phyloP scores from a whole-genome alignment of 2,113 vertebrate species.

The Neogobius melanostomus region DNA sequence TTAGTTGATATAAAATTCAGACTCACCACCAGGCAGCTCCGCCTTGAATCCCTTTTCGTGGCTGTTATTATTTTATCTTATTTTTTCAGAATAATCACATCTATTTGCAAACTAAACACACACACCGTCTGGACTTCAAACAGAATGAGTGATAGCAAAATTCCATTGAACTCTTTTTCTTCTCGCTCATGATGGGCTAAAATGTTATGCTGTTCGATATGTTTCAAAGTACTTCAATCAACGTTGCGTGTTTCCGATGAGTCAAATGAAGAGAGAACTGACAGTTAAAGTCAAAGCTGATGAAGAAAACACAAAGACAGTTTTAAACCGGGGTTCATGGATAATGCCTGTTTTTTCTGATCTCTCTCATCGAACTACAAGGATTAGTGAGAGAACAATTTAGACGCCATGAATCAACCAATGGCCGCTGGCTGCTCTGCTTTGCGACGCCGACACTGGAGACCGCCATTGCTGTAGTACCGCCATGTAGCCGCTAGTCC shows the following conservation, averaged over 20 bases:
- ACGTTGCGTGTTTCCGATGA: constrained; percentile 58
- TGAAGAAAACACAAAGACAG: constrained; percentile 36
- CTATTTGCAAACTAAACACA: constrained; percentile 40
- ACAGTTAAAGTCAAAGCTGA: constrained; percentile 50
- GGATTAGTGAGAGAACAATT: no score
- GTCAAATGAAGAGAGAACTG: constrained; percentile 60
- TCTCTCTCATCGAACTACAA: not conserved
- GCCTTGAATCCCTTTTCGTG: constrained; percentile 41
- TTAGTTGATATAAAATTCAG: constrained; percentile 48
- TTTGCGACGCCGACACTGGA: no score
- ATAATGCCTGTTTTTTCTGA: constrained; percentile 31
- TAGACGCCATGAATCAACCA: no score
- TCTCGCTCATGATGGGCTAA: constrained; percentile 76
- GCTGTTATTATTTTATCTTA: constrained; percentile 13
- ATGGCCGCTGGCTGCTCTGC: no score
- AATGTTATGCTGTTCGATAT: constrained; percentile 77
- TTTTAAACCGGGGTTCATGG: constrained; percentile 1
- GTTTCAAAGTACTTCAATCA: constrained; percentile 79
- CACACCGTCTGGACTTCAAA: constrained; percentile 70
- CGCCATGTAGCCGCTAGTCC: no score
- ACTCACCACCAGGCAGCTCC: constrained; percentile 26
- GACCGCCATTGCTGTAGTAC: no score
- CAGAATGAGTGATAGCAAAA: constrained; percentile 53
- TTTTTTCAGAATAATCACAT: constrained; percentile 47
- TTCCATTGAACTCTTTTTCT: constrained; percentile 59